phyloP scores from a whole-genome alignment of 2,888 invertebrate species.

The Amiota communis region DNA sequence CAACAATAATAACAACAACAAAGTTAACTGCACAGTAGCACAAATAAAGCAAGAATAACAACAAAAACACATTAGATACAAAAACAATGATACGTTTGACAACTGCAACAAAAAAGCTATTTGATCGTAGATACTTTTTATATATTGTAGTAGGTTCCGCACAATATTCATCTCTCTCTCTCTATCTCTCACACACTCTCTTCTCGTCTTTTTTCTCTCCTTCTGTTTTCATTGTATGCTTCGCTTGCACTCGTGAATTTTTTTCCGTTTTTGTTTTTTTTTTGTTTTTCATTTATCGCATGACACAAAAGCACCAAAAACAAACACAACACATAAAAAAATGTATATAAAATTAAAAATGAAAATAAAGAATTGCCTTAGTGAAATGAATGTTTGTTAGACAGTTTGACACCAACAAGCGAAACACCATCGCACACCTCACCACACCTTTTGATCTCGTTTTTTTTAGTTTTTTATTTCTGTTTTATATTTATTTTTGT shows the following conservation, averaged over 20 bases:
- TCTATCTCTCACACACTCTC: too few species aligned
- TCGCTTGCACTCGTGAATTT: constrained; percentile 17
- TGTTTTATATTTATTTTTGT: constrained; percentile 13
- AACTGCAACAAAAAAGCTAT: constrained; percentile 17
- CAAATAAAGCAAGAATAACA: constrained; percentile 3
- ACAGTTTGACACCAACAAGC: constrained; percentile 20
- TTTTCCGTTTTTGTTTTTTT: constrained; percentile 15
- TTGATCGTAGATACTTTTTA: background rate
- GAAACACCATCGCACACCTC: background rate
- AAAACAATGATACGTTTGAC: constrained; percentile 17
- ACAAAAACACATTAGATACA: constrained; percentile 17
- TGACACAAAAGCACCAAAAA: constrained; percentile 12
- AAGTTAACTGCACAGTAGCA: background rate
- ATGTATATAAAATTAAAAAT: constrained; percentile 3
- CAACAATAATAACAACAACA: background rate
- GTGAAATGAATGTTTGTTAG: constrained; percentile 12
- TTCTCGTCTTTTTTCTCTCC: too few species aligned
- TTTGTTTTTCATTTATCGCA: constrained; percentile 4
- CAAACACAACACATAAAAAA: constrained; percentile 9
- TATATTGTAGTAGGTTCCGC: too few species aligned
- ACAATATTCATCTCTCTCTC: too few species aligned
- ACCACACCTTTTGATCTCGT: background rate
- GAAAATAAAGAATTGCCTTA: constrained; percentile 4
- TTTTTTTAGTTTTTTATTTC: background rate
- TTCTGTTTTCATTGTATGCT: too few species aligned